A percentile compares a stretch with the other conserved stretches of the same genome.
Evolutionary conservation across 2,113 vertebrate species (phyloP).

Genomic region (Elaphurus davidianus): DNA sequence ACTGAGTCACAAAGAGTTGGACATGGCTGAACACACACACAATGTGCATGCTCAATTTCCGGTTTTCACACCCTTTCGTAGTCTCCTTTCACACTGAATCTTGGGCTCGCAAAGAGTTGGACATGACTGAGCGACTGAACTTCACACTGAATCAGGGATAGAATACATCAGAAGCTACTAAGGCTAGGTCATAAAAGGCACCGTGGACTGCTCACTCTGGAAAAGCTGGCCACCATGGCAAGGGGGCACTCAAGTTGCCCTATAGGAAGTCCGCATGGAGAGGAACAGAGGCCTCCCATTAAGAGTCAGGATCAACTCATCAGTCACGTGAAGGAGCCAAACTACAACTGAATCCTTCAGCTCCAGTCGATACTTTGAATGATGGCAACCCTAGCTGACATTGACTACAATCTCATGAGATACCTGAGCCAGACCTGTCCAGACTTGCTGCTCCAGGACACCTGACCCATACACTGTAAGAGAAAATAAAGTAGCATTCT

Average conservation of each 20-base stretch:
- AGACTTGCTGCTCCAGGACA: not conserved
- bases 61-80: not conserved
- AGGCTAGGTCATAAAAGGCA: not conserved
- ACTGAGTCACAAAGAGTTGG: not conserved
- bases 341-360: not conserved
- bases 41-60: not conserved
- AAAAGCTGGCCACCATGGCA: not conserved
- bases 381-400: not conserved
- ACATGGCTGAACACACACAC: not conserved
- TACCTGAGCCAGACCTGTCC: not conserved
- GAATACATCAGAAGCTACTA: not conserved
- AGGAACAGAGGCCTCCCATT: not conserved
- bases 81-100: not conserved
- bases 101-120: not conserved
- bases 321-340: not conserved
- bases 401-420: not conserved
- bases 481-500: not conserved
- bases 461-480: not conserved
- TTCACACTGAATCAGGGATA: not conserved
- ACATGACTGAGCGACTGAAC: not conserved
- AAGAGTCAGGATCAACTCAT: not conserved
- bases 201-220: not conserved
- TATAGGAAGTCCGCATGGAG: not conserved
- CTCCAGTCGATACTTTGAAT: not conserved
- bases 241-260: too few relatives aligned